A percentile compares a stretch with the other conserved stretches of the same genome.
Evolutionary conservation across 92 coral and sea anemone genomes (phyloP).

Genomic region (Scolanthus callimorphus): DNA sequence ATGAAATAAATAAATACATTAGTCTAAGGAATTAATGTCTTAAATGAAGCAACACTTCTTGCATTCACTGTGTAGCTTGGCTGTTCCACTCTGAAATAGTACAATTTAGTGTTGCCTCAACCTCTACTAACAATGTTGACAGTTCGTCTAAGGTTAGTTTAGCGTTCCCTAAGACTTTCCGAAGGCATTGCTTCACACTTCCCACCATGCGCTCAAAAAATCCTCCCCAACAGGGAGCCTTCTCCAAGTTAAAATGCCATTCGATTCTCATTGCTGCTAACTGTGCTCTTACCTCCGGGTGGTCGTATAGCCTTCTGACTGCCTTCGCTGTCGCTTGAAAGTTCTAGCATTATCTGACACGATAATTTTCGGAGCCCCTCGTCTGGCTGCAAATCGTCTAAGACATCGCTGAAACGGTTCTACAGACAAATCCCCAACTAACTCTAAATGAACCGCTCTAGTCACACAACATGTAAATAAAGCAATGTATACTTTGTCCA

Average conservation of each 20-base stretch:
- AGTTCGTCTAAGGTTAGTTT: conserved; percentile 41
- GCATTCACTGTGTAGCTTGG: no score
- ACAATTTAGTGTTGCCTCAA: conserved; percentile 34
- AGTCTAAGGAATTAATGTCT: no score
- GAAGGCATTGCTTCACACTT: conserved; percentile 32
- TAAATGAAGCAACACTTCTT: no score
- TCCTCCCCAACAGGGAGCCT: no score
- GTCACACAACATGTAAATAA: no score
- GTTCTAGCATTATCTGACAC: conserved; percentile 11
- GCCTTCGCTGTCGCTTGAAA: conserved; percentile 4
- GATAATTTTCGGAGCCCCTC: conserved; percentile 9
- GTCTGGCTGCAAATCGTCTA: conserved; percentile 2
- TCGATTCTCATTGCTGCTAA: conserved; percentile 6
- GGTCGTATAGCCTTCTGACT: background rate
- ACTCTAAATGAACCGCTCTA: conserved; percentile 6
- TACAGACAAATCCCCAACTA: background rate
- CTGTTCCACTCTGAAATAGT: no score
- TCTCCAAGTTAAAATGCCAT: no score
- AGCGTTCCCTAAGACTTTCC: conserved; percentile 40
- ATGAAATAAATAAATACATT: no score
- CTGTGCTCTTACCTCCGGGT: conserved; percentile 1
- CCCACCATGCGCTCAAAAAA: no score
- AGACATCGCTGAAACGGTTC: no score
- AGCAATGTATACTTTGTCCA: no score
- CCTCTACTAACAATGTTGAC: conserved; percentile 36